Base-by-base conservation (phyloP, 2,888 invertebrate species). In the Ophion costatus region DNA sequence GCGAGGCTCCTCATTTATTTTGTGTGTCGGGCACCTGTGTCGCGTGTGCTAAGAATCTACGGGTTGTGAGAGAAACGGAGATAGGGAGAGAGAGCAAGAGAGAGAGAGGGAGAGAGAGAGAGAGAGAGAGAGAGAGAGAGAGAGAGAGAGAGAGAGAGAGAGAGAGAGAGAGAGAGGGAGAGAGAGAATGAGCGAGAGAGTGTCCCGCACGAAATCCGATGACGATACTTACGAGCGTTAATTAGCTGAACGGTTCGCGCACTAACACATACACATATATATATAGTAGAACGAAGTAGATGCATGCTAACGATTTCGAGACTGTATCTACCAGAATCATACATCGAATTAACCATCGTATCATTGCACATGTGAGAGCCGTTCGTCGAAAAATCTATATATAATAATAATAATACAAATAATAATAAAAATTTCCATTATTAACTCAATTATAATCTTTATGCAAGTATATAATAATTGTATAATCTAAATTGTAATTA, bases 251-350 rank as follows among this genome's bases (percentile, higher is more conserved):
- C 76, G 59, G 73, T 75, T 59, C 38, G 59, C 73, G 38, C 63
- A 64, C 29, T 29, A 45, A 80, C 22, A 64, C 33, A 59, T 11
- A 66, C 24, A 78, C 61, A 78, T 69, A 78, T 7, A 78, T 77
- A 69, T 61, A 79, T n/a, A 79, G 63, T 63, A 38, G 63, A 22
- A 45, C 9, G 59, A 9, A 71, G 70, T 56, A 79, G 70, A 78
- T 61, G 69, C 78, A 70, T 61, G 80, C 77, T 83, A 84, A 84
- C 73, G 80, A 84, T 84, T 81, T 81, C 77, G 69, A 77, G 74
- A 74, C 77, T 80, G 38, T 33, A 61, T 29, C 29, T 71, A 56
- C 29, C 17, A 20, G n/a, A 69, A 45, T 56, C 67, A 78, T 78
- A 45, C 69, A 84, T 80, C 73, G 80, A 81, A 81, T 84, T 81